phyloP scores from a whole-genome alignment of 1,140 invertebrate genomes.

The Pristionchus pacificus region DNA sequence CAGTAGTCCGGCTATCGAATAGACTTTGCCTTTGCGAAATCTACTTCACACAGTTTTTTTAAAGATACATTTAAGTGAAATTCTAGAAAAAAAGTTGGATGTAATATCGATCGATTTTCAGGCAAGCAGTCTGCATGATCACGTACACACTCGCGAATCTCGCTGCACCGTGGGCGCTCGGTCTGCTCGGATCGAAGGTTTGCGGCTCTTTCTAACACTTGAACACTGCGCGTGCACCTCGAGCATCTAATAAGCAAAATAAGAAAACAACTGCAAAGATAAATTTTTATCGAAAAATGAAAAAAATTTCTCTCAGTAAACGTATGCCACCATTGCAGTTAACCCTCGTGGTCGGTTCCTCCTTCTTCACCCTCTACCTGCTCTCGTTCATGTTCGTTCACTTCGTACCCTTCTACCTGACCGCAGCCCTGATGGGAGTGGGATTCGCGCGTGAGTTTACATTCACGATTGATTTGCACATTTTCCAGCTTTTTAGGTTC shows the following conservation, averaged over 20 bases:
- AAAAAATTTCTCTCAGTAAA: background rate
- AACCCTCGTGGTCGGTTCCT: slow-evolving; percentile 3
- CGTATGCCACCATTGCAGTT: background rate
- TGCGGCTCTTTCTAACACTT: background rate
- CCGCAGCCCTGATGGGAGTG: slow-evolving; percentile 2
- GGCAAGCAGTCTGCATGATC: slow-evolving; percentile 9
- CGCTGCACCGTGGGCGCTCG: slow-evolving; percentile 1
- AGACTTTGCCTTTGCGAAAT: background rate
- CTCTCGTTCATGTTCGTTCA: background rate
- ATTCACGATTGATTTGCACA: too few relatives aligned
- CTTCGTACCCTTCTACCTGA: background rate
- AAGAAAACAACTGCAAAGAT: too few relatives aligned
- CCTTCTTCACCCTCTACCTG: slow-evolving; percentile 4
- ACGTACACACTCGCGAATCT: slow-evolving; percentile 5
- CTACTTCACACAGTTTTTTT: background rate
- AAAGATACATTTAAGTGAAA: background rate
- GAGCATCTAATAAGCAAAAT: too few relatives aligned
- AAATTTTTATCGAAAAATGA: too few relatives aligned
- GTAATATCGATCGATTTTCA: background rate
- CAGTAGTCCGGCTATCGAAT: background rate
- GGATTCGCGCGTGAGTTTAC: slow-evolving; percentile 9
- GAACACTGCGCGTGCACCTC: too few relatives aligned
- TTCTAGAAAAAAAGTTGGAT: background rate
- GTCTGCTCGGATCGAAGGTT: background rate
- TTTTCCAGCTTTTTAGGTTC: too few relatives aligned